Evolutionary conservation across 2,888 invertebrate genomes (phyloP), one percentile per base, ranked within the genome.

Genomic region (Drosophila mercatorum): DNA sequence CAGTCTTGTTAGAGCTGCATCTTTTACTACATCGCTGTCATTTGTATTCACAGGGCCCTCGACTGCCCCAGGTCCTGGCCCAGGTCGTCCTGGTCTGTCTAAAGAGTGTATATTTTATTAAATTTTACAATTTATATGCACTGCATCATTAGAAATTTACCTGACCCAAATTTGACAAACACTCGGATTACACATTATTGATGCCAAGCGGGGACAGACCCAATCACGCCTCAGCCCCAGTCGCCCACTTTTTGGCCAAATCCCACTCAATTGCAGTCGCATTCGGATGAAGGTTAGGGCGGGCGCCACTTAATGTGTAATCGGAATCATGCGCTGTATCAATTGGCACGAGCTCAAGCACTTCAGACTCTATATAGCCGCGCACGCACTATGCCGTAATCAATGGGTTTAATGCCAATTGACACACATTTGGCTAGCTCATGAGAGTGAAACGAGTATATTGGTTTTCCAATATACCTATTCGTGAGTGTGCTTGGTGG

Each of bases 111-210:
- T 67, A 75, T 80, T 83, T 80, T 76, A 80, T 83, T 78, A 78
- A 76, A 76, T 76, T 69, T 66, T 74, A 71, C 83, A 81, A 79
- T 79, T 82, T 70, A 56, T 68, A 66, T 78, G 68, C 64, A 55
- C 68, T 63, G 57, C 63, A 53, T 78, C 68, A 80, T 81, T 80
- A 67, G 70, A 75, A 84, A 83, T 84, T 81, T 84, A 83, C 84
- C 87, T 88, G 90, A 88, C 83, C 84, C 61, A 80, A 87, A 88
- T 87, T 78, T 61, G 51, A 53, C 68, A 59, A 61, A 51, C 51
- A 51, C 34, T 51, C 34, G 51, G 12, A 34, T 22, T 7, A 51
- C 22, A 7, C 22, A 46, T 26, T 26, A 46, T 12, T 8, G 17
- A 51, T 34, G 49, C 5, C 49, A 11, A 40, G 4, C 31, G 49